Evolutionary conservation across 2,797 vertebrate species (phyloP), one percentile per base, ranked within the genome.

Genomic region (Steatocranus sp.): DNA sequence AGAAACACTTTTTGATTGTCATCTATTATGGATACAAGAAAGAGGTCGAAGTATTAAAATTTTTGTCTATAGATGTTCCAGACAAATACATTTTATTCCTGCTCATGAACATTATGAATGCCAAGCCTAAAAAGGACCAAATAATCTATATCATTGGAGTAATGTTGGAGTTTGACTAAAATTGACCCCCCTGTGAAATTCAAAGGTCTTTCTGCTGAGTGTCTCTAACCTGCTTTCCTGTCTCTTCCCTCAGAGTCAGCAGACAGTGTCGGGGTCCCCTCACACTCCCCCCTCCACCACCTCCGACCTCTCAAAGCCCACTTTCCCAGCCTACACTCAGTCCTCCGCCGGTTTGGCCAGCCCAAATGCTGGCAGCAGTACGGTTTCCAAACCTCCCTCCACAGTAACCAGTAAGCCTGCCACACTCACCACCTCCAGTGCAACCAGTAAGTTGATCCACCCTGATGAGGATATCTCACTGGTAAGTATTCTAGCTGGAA

Each of bases 401-500:
- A 97, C 98, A 77, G 97, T 98, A 94, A 97, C 98, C 96, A 98
- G 97, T 98, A 99, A 99, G 96, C 98, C 98, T 90, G 98, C 98
- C 93, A 98, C 98, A 83, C 97, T 99, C 93, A 98, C 98, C 86
- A 98, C 97, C 89, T 97, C 97, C 96, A 99, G 98, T 97, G 99
- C 99, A 97, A 99, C 98, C 97, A 99, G 99, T 99, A 99, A 99
- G 99, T 99, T 99, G 98, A 99, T 99, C 97, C 98, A 99, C 93
- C 99, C 98, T 97, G 99, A 99, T 99, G 99, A 99, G 97, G 98
- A 99, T 97, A 98, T 99, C 97, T 99, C 99, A 84, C 96, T 99
- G 98, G 99, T 99, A 97, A 99, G 99, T 99, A 94, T 46, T 82
- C 78, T 78, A 48, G 68, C 88, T 49, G 83, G 75, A 85, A 68